A percentile compares a stretch with the other conserved stretches of the same genome.
Conservation (phyloP, 2,113 vertebrate species). For the Phyllostomus hastatus region DNA sequence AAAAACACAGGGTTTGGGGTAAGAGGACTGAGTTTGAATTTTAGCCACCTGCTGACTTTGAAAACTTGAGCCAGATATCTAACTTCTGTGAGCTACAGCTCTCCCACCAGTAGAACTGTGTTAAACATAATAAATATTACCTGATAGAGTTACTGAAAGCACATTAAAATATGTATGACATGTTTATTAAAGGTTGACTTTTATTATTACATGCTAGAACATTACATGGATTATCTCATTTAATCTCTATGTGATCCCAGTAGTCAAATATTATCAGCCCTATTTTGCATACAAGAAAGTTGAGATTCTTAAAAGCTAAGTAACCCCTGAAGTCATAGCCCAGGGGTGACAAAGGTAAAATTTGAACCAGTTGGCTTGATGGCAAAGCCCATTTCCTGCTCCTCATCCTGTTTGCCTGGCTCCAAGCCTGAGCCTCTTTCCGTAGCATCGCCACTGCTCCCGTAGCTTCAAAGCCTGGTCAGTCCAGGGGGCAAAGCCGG, state of each 20-base stretch:
- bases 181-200: not conserved
- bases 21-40: not conserved
- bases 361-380: not conserved
- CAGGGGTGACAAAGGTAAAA: not conserved
- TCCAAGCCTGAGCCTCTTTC: not conserved
- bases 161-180: not conserved
- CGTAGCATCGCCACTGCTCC: too few species aligned
- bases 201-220: not conserved
- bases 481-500: too few species aligned
- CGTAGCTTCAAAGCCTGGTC: not conserved
- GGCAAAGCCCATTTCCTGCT: not conserved
- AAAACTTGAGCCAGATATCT: not conserved
- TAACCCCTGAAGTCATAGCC: not conserved
- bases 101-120: not conserved
- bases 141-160: not conserved
- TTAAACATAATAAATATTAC: not conserved
- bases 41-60: not conserved
- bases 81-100: not conserved
- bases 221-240: not conserved
- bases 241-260: not conserved
- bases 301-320: not conserved
- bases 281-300: not conserved
- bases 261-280: not conserved
- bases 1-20: not conserved
- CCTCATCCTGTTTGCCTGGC: not conserved